phyloP scores from a whole-genome alignment of 1,140 invertebrate genomes.

The Homarus americanus region DNA sequence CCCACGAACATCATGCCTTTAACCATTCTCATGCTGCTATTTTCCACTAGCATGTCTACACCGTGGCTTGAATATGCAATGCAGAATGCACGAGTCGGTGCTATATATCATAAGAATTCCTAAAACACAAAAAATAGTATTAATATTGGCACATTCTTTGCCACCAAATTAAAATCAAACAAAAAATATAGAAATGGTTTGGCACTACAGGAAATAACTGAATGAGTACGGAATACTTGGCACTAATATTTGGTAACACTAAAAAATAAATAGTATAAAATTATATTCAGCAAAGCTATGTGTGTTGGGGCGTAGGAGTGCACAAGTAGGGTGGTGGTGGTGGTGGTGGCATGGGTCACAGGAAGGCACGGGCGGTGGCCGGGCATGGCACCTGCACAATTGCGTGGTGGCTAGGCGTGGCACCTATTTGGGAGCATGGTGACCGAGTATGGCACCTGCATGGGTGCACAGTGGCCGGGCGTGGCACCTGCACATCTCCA shows the following conservation, averaged over 20 bases:
- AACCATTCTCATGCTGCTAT: not conserved
- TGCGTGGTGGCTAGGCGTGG: too few species aligned
- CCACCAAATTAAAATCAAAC: conserved; percentile 49
- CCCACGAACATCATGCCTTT: not conserved
- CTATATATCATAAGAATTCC: conserved; percentile 20
- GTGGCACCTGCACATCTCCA: not conserved
- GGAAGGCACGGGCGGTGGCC: not conserved
- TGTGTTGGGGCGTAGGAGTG: conserved; percentile 46
- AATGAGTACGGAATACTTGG: conserved; percentile 67
- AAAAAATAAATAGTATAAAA: conserved; percentile 71
- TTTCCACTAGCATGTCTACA: conserved; percentile 13
- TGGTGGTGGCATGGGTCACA: not conserved
- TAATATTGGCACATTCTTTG: conserved; percentile 62
- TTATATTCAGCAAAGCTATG: conserved; percentile 60
- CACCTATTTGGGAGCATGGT: too few species aligned
- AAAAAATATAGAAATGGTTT: conserved; percentile 54
- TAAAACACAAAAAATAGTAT: conserved; percentile 11
- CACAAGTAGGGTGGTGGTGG: conserved; percentile 18
- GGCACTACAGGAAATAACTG: conserved; percentile 70
- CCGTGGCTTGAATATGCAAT: conserved; percentile 45
- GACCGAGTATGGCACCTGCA: not conserved
- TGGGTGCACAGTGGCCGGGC: not conserved
- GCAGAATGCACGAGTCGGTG: conserved; percentile 41
- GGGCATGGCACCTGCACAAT: not conserved
- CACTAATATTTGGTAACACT: conserved; percentile 70